These are phyloP conservation scores for Grapholita molesta DNA, from an alignment of 1,140 invertebrate species.

Conservation along the genomic window DNA sequence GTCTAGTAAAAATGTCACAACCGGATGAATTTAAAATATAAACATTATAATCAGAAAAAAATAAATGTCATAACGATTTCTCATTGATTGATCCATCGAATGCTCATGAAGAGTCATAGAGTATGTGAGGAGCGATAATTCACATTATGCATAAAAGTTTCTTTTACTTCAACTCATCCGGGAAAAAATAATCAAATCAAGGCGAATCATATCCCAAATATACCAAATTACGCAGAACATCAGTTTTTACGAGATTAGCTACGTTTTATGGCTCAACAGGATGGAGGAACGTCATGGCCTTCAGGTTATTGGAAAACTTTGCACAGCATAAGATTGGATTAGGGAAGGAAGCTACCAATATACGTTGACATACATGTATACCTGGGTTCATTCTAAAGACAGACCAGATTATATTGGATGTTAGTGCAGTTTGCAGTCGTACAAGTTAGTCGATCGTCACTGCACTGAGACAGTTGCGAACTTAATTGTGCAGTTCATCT, in stretches of 20 bases:
- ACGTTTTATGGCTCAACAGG: slow-evolving; percentile 43
- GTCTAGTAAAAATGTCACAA: too few relatives aligned
- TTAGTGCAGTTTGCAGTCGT: neutral
- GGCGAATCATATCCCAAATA: neutral
- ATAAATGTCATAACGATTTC: too few relatives aligned
- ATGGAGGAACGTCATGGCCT: slow-evolving; percentile 45
- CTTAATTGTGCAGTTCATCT: slow-evolving; percentile 6
- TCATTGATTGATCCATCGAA: too few relatives aligned
- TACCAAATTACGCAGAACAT: neutral
- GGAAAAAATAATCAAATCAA: neutral
- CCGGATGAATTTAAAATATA: too few relatives aligned
- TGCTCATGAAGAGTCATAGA: too few relatives aligned
- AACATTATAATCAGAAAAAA: too few relatives aligned
- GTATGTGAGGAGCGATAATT: too few relatives aligned
- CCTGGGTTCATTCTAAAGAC: neutral
- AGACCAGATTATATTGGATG: neutral
- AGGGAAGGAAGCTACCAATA: slow-evolving; percentile 20
- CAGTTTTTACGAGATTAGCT: slow-evolving; percentile 31
- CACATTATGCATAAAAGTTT: neutral
- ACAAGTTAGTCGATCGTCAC: slow-evolving; percentile 10
- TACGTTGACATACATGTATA: neutral
- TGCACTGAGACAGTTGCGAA: slow-evolving; percentile 1
- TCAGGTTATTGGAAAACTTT: slow-evolving; percentile 73
- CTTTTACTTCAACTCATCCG: neutral
- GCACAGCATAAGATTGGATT: slow-evolving; percentile 69